A percentile compares a stretch with the other conserved stretches of the same genome.
phyloP scores from a whole-genome alignment of 2,113 vertebrate species.

The Chaetura pelagica region DNA sequence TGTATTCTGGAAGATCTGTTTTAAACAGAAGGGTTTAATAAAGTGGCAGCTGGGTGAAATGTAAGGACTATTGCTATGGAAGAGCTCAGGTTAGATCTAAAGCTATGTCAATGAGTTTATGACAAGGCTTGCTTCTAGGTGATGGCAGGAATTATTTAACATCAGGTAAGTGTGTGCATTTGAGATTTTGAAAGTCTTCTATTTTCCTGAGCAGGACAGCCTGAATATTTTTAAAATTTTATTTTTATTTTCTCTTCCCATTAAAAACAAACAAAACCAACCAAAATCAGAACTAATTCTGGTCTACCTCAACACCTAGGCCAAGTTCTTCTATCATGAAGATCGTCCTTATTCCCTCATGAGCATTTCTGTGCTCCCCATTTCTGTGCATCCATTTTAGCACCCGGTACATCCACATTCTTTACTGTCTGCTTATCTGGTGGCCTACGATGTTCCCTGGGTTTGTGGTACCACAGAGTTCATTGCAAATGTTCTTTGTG shows the following conservation, averaged over 20 bases:
- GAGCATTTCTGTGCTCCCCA: not conserved
- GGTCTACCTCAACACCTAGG: not conserved
- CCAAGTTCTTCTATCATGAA: not conserved
- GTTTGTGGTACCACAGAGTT: not conserved
- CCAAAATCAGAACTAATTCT: not conserved
- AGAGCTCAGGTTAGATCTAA: not conserved
- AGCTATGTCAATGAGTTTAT: not conserved
- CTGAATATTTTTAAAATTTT: not conserved
- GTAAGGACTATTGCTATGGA: not conserved
- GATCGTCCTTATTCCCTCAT: not conserved
- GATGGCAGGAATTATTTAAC: not conserved
- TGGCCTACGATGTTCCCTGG: not conserved
- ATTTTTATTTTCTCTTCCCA: not conserved
- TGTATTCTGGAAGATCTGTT: not conserved
- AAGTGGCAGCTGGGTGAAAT: not conserved
- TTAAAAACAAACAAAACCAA: not conserved
- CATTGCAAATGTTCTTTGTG: not conserved
- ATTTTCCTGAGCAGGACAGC: not conserved
- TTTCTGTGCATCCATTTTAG: not conserved
- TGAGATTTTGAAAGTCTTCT: not conserved
- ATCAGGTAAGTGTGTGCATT: not conserved
- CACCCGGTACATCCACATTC: not conserved
- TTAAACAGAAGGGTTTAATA: not conserved
- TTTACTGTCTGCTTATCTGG: not conserved
- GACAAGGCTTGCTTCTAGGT: not conserved